Conservation (phyloP, 2,888 invertebrate genomes). For the Cataglyphis livida region DNA sequence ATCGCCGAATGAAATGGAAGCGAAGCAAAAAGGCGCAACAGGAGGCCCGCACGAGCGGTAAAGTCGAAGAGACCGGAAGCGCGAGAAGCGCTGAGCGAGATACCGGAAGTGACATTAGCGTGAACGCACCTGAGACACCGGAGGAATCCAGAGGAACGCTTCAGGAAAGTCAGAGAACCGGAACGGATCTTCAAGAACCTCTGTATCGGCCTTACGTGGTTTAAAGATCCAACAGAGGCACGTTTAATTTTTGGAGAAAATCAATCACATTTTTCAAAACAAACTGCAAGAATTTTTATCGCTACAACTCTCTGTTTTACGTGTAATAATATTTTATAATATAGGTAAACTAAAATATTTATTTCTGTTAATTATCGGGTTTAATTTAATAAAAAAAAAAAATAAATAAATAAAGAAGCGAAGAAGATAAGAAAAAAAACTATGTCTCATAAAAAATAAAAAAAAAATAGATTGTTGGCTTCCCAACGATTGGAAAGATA, state of each 20-base stretch:
- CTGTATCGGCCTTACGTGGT: constrained; percentile 85
- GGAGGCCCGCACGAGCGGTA: constrained; percentile 88
- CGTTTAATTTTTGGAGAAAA: constrained; percentile 2
- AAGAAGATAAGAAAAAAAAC: background rate
- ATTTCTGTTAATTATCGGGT: background rate
- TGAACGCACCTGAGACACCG: constrained; percentile 67
- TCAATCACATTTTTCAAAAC: constrained; percentile 20
- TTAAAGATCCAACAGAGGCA: constrained; percentile 64
- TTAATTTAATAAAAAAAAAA: background rate
- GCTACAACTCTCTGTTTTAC: background rate
- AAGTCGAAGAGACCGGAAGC: constrained; percentile 86
- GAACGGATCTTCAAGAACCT: constrained; percentile 83
- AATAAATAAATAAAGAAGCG: background rate
- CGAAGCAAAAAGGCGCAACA: constrained; percentile 98
- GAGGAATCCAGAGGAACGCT: constrained; percentile 79
- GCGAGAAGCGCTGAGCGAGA: constrained; percentile 68
- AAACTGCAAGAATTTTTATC: background rate
- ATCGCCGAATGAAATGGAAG: constrained; percentile 99
- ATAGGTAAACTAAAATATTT: background rate
- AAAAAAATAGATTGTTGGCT: constrained; percentile 8
- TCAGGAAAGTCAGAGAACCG: constrained; percentile 78
- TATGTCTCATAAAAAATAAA: background rate
- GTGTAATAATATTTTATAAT: background rate
- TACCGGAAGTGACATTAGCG: constrained; percentile 74
- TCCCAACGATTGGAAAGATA: background rate